A percentile compares a stretch with the other conserved stretches of the same genome.
Evolutionary conservation across 2,888 invertebrate genomes (phyloP).

Genomic region (Pristionchus fissidentatus): DNA sequence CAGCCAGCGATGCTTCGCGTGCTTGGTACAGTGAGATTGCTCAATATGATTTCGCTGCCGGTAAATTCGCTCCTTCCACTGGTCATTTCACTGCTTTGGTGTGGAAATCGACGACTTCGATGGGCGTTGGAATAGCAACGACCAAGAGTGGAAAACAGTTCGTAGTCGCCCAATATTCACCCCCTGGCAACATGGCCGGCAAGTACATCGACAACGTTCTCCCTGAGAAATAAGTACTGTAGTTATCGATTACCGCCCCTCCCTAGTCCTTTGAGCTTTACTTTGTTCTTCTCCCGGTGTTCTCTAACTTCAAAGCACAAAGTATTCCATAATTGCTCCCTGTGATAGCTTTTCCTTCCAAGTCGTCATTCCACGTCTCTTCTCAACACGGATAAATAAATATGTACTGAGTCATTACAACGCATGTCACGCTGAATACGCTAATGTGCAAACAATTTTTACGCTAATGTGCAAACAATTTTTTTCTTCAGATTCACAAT

Average conservation of each 20-base stretch:
- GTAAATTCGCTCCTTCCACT: not conserved
- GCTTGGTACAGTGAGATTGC: constrained; percentile 30
- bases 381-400: constrained; percentile 9
- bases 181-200: constrained; percentile 24
- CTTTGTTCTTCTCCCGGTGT: not conserved
- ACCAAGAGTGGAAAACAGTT: not conserved
- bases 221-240: not conserved
- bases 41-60: not conserved
- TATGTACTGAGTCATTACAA: not conserved
- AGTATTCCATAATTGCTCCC: not conserved
- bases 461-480: too few relatives aligned
- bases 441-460: too few relatives aligned
- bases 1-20: not conserved
- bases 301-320: not conserved
- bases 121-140: constrained; percentile 30
- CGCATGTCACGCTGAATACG: not conserved
- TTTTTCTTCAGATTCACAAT: too few relatives aligned
- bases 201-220: constrained; percentile 28
- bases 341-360: constrained; percentile 6
- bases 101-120: not conserved
- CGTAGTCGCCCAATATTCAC: constrained; percentile 34
- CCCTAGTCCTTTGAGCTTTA: not conserved
- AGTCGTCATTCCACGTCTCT: not conserved
- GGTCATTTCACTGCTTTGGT: constrained; percentile 42
- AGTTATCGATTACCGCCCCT: not conserved